These are phyloP conservation scores for Ondatra zibethicus DNA, from an alignment of 2,113 vertebrate species.

Conservation along the genomic window DNA sequence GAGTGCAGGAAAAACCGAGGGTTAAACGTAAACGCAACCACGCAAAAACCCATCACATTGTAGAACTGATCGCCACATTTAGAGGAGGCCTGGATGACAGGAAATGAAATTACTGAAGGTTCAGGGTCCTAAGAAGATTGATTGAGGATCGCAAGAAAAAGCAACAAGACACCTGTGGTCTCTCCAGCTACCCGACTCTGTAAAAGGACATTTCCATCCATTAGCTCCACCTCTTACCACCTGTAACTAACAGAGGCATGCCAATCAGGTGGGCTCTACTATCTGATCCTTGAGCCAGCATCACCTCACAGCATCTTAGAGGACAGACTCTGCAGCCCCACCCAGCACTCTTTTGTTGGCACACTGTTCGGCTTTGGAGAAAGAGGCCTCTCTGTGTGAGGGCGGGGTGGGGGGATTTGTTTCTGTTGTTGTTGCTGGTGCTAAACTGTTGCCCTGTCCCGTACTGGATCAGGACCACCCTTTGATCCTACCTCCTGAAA, in stretches of 20 bases:
- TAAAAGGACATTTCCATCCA: accelerated
- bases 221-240: neutral
- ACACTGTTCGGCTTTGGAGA: neutral
- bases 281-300: neutral
- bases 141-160: neutral
- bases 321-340: neutral
- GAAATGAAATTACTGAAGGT: neutral
- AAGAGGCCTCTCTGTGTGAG: neutral
- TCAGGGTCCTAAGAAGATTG: neutral
- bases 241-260: neutral
- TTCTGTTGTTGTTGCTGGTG: neutral
- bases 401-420: neutral
- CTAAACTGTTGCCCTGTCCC: neutral
- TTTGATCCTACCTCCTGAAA: neutral
- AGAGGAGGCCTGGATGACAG: neutral
- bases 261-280: too few relatives aligned
- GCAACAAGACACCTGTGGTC: neutral
- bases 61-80: neutral
- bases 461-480: neutral
- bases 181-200: neutral
- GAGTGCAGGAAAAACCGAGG: neutral
- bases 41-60: neutral
- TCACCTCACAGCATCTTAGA: neutral
- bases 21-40: neutral
- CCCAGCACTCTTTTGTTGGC: neutral